These are phyloP conservation scores for Malacosoma neustria DNA, from an alignment of 2,888 invertebrate genomes.

Conservation along the genomic window DNA sequence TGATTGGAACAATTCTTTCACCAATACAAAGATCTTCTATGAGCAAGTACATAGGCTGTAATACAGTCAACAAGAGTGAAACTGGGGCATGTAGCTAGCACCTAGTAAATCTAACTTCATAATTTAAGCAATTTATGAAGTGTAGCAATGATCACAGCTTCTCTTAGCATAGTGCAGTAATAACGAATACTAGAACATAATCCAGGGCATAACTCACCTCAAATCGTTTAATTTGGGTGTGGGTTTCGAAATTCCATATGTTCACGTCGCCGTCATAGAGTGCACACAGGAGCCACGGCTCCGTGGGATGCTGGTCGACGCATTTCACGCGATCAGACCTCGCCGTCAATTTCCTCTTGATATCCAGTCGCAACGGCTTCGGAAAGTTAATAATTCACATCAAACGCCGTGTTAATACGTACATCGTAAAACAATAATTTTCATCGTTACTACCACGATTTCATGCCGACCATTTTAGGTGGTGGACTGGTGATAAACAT, in stretches of 20 bases:
- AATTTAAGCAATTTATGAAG: too few species aligned
- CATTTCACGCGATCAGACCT: conserved; percentile 98
- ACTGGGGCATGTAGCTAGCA: too few species aligned
- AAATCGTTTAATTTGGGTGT: conserved; percentile 88
- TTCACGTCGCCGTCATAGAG: conserved; percentile 99
- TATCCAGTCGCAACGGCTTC: conserved; percentile 96
- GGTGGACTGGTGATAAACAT: conserved; percentile 36
- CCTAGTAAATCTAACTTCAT: too few species aligned
- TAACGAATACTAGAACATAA: too few species aligned
- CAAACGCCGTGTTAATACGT: conserved; percentile 14
- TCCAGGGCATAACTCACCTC: too few species aligned
- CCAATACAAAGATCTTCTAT: too few species aligned
- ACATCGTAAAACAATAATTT: conserved; percentile 21
- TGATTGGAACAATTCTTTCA: too few species aligned
- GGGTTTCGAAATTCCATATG: conserved; percentile 99
- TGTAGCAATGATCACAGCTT: too few species aligned
- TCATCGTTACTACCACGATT: conserved; percentile 25
- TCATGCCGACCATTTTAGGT: conserved; percentile 45
- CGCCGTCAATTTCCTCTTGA: conserved; percentile 97
- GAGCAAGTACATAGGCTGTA: too few species aligned
- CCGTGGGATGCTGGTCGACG: conserved; percentile 97
- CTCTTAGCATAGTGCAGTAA: too few species aligned
- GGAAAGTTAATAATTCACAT: conserved; percentile 29
- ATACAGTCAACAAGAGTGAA: too few species aligned
- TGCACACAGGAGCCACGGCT: conserved; percentile 99